These are phyloP conservation scores for Corvus moneduloides DNA, from an alignment of 2,113 vertebrate genomes.

Conservation along the genomic window DNA sequence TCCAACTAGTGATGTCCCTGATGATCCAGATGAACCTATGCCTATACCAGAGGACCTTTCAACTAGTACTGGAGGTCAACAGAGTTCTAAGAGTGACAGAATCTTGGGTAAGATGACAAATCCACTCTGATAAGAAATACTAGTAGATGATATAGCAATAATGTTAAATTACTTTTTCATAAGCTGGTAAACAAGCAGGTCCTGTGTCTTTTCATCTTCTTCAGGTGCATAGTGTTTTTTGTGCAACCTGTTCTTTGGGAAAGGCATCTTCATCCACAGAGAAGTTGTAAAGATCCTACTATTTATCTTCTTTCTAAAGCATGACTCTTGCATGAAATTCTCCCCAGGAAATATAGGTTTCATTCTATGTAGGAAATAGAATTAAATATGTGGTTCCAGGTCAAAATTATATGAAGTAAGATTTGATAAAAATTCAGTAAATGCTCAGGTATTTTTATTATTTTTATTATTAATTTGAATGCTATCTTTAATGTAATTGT, in stretches of 20 bases:
- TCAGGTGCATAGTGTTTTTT: neutral
- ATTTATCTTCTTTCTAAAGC: neutral
- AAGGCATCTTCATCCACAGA: neutral
- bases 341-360: neutral
- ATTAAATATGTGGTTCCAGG: neutral
- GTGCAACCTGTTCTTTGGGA: neutral
- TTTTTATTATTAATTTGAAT: neutral
- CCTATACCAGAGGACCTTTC: slow-evolving; percentile 98
- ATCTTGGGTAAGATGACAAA: slow-evolving; percentile 76
- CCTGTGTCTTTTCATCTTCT: neutral
- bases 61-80: slow-evolving; percentile 85
- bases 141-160: neutral
- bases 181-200: neutral
- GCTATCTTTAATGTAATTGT: neutral
- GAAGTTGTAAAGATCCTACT: neutral
- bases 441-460: neutral
- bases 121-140: neutral
- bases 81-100: slow-evolving; percentile 84
- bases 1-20: slow-evolving; percentile 82
- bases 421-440: neutral
- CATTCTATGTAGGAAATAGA: neutral
- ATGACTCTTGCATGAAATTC: neutral
- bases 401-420: neutral
- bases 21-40: slow-evolving; percentile 94
- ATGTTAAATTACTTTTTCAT: neutral